Evolutionary conservation across 2,797 vertebrate species (phyloP).

Genomic region (Vespertilio murinus): DNA sequence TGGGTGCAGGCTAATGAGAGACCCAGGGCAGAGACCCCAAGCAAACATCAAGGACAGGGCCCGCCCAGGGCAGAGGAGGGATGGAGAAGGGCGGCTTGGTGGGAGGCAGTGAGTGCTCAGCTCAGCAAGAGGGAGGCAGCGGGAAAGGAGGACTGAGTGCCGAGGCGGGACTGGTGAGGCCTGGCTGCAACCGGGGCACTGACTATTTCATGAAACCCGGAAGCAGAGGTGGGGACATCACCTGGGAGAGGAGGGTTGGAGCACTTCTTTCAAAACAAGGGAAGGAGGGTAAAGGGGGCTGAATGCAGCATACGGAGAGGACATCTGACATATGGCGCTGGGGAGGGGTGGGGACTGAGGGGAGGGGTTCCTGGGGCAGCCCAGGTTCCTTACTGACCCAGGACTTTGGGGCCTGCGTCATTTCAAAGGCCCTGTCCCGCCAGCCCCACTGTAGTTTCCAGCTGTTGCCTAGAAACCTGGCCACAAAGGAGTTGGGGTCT

Average conservation of each 20-base stretch:
- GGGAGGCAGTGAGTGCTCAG: neutral
- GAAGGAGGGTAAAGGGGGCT: neutral
- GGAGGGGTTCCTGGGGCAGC: neutral
- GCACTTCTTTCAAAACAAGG: neutral
- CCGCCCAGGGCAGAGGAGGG: fast-evolving
- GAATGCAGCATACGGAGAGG: neutral
- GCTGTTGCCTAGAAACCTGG: neutral
- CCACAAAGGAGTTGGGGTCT: neutral
- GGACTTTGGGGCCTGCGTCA: neutral
- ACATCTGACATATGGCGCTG: fast-evolving
- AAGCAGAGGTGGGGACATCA: neutral
- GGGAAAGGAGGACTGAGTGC: neutral
- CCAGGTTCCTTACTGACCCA: neutral
- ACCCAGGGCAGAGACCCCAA: neutral
- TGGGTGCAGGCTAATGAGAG: neutral
- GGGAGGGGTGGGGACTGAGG: neutral
- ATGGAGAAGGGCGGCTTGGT: neutral
- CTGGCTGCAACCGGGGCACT: too few relatives aligned
- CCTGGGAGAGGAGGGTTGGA: neutral
- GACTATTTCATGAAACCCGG: neutral
- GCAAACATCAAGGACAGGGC: neutral
- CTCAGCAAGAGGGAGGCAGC: neutral
- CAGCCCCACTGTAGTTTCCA: too few relatives aligned
- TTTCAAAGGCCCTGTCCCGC: neutral
- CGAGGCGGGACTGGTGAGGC: neutral